Conservation (phyloP, 2,888 invertebrate species). For the Autographa gamma region DNA sequence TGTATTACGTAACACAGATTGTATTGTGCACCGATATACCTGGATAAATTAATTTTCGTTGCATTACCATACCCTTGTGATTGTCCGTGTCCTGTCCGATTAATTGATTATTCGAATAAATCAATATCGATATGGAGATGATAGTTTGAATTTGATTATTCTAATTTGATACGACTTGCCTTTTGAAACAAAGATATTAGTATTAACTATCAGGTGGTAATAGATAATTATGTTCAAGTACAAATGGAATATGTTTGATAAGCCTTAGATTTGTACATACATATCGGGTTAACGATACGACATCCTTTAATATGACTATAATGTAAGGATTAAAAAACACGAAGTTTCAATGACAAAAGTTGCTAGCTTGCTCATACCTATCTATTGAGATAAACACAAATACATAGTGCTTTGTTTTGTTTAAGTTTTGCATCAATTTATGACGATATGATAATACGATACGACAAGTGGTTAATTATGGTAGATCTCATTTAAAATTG, state of each 20-base stretch:
- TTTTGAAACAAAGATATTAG: not conserved
- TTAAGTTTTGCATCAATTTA: no score
- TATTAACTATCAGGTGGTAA: not conserved
- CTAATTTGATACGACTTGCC: not conserved
- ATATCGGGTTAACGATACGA: not conserved
- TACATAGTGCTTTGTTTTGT: no score
- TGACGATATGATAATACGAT: no score
- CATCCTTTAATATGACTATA: not conserved
- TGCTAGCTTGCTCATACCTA: slow-evolving; percentile 12
- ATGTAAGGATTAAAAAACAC: not conserved
- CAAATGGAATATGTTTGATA: not conserved
- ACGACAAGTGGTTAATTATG: no score
- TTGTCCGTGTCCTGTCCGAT: slow-evolving; percentile 37
- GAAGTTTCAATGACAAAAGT: not conserved
- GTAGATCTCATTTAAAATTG: no score
- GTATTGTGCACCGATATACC: slow-evolving; percentile 72
- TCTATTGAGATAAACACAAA: not conserved
- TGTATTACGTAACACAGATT: slow-evolving; percentile 75
- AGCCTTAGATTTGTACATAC: not conserved
- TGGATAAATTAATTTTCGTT: slow-evolving; percentile 71
- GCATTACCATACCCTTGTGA: slow-evolving; percentile 62
- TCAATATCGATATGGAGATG: slow-evolving; percentile 21
- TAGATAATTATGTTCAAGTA: not conserved
- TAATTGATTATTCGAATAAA: slow-evolving; percentile 40
- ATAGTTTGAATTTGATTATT: slow-evolving; percentile 6